Base-by-base conservation (phyloP, 92 coral and sea anemone species). In the Desmophyllum pertusum region DNA sequence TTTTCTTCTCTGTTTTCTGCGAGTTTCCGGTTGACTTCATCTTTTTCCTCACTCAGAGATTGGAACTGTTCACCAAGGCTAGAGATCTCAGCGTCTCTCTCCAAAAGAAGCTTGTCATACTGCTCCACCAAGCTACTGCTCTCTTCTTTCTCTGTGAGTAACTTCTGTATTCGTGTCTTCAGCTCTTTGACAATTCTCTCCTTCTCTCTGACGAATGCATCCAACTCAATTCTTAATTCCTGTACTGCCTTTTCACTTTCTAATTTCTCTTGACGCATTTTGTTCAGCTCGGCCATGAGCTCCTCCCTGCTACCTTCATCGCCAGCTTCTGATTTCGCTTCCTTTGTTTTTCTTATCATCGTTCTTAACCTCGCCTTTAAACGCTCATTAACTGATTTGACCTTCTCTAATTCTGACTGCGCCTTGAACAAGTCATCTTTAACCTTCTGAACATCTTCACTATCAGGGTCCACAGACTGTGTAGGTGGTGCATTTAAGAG, bases 171-270 rank as follows among this genome's bases (percentile, higher is more conserved):
- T 48, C 85, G 88, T 19, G 77, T 81, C 84, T 70, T 89, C 38
- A 83, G 79, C 40, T 77, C 88, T 53, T 65, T 74, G 50, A 95
- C 86, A 41, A 87, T 89, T 41, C 87, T 91, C 69, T 94, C 93
- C 43, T 88, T 86, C 19, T 93, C 91, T 30, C 67, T 89, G 14
- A 90, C 93, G 35, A 95, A 89, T 18, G 65, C 89, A 68, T 87
- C 91, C 90, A 95, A 84, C 76, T 94, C 98, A 25, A 77, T 73
- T 46, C 98, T 84, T 69, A 96, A 46, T 65, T 92, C 96, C 36
- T 96, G 93, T 17, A 90, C 77, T 37, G 94, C 88, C 81, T 85
- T 87, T 81, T 96, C 98, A 52, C 90, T 86, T 17, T 85, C 91
- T 33, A 83, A 90, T 87, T 96, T 96, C 46, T 93, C 98, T 78